phyloP scores from a whole-genome alignment of 2,797 vertebrate genomes.

The Myoxocephalus aenaeus region DNA sequence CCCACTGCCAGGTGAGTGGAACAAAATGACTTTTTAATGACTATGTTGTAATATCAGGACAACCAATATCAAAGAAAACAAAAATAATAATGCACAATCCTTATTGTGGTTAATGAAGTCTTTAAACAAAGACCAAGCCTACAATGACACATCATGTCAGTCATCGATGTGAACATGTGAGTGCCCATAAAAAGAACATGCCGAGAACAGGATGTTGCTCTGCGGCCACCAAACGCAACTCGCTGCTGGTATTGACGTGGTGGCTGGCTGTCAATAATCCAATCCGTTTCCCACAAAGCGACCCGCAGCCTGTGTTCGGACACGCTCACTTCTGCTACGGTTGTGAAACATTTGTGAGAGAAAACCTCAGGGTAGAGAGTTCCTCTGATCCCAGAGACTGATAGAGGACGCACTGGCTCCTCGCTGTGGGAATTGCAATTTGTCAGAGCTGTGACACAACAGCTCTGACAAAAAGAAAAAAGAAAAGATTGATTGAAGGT shows the following conservation, averaged over 20 bases:
- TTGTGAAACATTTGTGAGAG: constrained; percentile 78
- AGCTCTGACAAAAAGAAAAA: constrained; percentile 30
- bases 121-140: constrained; percentile 49
- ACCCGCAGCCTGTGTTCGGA: constrained; percentile 76
- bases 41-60: constrained; percentile 49
- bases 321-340: constrained; percentile 67
- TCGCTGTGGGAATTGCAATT: constrained; percentile 72
- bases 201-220: constrained; percentile 73
- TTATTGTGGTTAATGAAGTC: constrained; percentile 29
- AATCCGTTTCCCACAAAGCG: constrained; percentile 51
- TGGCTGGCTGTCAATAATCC: constrained; percentile 73
- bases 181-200: constrained; percentile 34
- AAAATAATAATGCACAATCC: constrained; percentile 37
- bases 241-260: constrained; percentile 54
- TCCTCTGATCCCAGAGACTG: constrained; percentile 74
- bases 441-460: constrained; percentile 70
- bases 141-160: constrained; percentile 58
- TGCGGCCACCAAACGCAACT: constrained; percentile 51
- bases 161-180: constrained; percentile 39
- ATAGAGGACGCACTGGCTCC: constrained; percentile 71
- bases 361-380: constrained; percentile 75
- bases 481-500: constrained; percentile 47
- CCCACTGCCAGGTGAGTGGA: constrained; percentile 91
- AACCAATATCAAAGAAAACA: constrained; percentile 43
- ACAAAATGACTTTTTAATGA: constrained; percentile 21